phyloP scores from a whole-genome alignment of 2,113 vertebrate genomes.

The Phylloscopus whistleri region DNA sequence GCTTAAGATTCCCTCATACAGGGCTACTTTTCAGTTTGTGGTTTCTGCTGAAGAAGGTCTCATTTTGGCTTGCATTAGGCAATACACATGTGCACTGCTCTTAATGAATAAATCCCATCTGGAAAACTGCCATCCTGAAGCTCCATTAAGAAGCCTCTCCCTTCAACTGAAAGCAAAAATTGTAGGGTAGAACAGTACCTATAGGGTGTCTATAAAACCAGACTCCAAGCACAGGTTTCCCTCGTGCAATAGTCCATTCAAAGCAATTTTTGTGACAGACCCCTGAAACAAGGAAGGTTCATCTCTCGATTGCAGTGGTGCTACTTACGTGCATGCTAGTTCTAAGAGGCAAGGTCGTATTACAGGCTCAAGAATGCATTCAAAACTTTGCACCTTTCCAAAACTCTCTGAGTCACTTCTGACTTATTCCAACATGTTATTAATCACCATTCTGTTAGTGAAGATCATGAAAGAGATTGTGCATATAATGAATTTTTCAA shows the following conservation, averaged over 20 bases:
- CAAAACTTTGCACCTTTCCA: background rate
- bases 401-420: background rate
- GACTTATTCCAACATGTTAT: background rate
- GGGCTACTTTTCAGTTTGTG: background rate
- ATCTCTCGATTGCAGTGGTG: background rate
- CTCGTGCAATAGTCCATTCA: rapidly evolving
- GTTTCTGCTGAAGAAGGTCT: background rate
- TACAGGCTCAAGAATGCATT: background rate
- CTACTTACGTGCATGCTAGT: background rate
- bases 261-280: background rate
- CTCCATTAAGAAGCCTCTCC: background rate
- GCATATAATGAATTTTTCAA: background rate
- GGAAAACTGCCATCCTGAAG: background rate
- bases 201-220: background rate
- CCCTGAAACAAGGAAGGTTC: background rate
- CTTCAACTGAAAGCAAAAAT: background rate
- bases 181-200: background rate
- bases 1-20: background rate
- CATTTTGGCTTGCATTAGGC: background rate
- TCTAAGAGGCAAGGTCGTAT: background rate
- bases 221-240: background rate
- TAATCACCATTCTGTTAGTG: background rate
- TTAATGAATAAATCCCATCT: background rate
- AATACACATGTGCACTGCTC: background rate
- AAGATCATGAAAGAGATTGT: background rate